Percentiles rank a stretch among this genome's conserved stretches.
Conservation (phyloP, 2,113 vertebrate species). For the Ammodytes dubius region DNA sequence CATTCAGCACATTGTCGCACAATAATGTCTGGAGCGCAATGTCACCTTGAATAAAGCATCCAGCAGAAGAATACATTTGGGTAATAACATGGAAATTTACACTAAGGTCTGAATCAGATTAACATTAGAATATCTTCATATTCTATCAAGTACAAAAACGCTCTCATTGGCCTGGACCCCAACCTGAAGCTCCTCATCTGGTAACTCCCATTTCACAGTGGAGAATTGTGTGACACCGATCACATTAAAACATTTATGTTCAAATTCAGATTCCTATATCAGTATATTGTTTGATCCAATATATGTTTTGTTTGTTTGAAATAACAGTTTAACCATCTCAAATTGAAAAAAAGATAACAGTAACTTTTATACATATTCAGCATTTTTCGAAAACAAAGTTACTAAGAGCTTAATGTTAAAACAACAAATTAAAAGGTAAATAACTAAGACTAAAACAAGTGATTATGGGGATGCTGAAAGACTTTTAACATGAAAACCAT, state of each 20-base stretch:
- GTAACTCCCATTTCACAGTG: conserved; percentile 2
- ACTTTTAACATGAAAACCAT: neutral
- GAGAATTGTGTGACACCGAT: neutral
- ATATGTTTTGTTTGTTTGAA: neutral
- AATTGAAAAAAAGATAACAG: neutral
- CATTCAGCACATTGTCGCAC: conserved; percentile 82
- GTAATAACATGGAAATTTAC: conserved; percentile 85
- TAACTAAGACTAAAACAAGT: neutral
- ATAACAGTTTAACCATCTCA: neutral
- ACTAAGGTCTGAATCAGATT: conserved; percentile 79
- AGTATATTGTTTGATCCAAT: no score
- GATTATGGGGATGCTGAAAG: neutral
- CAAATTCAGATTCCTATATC: neutral
- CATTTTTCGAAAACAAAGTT: neutral
- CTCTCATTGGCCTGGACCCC: conserved; percentile 55
- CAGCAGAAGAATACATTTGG: conserved; percentile 83
- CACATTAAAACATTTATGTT: neutral
- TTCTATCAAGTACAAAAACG: conserved; percentile 54
- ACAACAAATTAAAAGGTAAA: neutral
- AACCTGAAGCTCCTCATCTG: conserved; percentile 3
- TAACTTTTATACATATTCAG: neutral
- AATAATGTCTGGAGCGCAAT: conserved; percentile 78
- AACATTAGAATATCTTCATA: conserved; percentile 79
- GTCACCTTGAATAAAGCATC: conserved; percentile 86
- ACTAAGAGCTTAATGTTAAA: neutral